Base-by-base conservation (phyloP, 2,888 invertebrate genomes). In the Rotaria magnacalcarata region DNA sequence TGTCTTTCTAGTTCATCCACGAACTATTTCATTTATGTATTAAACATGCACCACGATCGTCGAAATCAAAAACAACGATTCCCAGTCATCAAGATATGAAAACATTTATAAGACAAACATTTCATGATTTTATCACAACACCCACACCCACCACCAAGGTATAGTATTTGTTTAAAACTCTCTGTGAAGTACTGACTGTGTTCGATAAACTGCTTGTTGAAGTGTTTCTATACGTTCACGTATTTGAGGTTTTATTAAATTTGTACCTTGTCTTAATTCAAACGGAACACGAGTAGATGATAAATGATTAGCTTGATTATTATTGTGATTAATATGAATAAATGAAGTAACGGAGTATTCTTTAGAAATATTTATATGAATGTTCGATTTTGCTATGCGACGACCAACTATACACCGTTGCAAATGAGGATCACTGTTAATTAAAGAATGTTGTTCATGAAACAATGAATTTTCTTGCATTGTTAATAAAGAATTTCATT, bases 21-120 rank as follows among this genome's bases (percentile, higher is more conserved):
- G 80, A 80, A 80, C 10, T 80, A 24, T 80, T 80, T 80, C 80
- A 80, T 80, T 47, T 80, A 47, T 75, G 47, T 80, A 80, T 80
- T 47, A 80, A 80, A 80, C n/a, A 80, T 47, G 8, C 24, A n/a
- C 80, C 47, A n/a, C 43, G n/a, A 80, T 80, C 80, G 47, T 47
- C 80, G 24, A 80, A 80, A 80, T 80, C 14, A n/a, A 80, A 80
- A 47, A 47, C 43, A 80, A 24, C 24, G 4, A n/a, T n/a, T 47
- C 80, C 80, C 0, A 47, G 24, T 80, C 80, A 80, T 47, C 80
- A 80, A n/a, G 80, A 80, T 80, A 80, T 80, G 80, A 80, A 47
- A 47, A 80, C 21, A 47, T 80, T 24, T 80, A 47, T 80, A 14
- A n/a, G 80, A 47, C 80, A 80, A 47, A 80, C 80, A 80, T 80